Base-by-base conservation (phyloP, 2,113 vertebrate species). In the Passerina amoena region DNA sequence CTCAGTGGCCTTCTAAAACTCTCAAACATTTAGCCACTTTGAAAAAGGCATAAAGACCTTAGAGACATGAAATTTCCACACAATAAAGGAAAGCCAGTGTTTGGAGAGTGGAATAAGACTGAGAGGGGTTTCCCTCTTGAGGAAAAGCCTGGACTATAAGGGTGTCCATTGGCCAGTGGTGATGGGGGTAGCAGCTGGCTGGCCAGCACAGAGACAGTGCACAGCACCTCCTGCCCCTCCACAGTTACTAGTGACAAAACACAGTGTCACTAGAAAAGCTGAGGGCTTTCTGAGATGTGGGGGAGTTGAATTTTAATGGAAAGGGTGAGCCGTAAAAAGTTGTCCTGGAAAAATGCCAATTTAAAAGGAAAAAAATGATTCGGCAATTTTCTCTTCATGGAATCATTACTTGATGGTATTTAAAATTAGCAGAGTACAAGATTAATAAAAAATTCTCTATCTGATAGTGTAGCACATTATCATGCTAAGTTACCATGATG, bases 151-250 rank as follows among this genome's bases (percentile, higher is more conserved):
- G 44, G 18, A 47, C 13, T 7, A 15, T 20, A 54, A 84, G 16
- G 13, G 11, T 63, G 20, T 61, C 12, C 23, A 13, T 6, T 63
- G 73, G 38, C 20, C 44, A 30, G 5, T 5, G 11, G 20, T 1
- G 11, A 66, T 1, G 0, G 12, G 20, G 35, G 4, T 5, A 61
- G 40, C 2, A 3, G 18, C 57, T 84, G 24, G 4, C n/a, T 4
- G 5, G 37, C 28, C 54, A 73, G 40, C 59, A 59, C 30, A 48
- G 38, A 77, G 23, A 3, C 25, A 75, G 25, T 21, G 64, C 42
- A 50, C 42, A 85, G 30, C 14, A 10, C 48, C 13, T 63, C 28
- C 33, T 92, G 48, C 15, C 7, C 10, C 7, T 79, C 24, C 61
- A 63, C 14, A 50, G 37, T 9, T 64, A 35, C 12, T 42, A 51